Percentiles rank a stretch among this genome's conserved stretches.
Conservation (phyloP, 2,113 vertebrate genomes). For the Isichthys henryi region DNA sequence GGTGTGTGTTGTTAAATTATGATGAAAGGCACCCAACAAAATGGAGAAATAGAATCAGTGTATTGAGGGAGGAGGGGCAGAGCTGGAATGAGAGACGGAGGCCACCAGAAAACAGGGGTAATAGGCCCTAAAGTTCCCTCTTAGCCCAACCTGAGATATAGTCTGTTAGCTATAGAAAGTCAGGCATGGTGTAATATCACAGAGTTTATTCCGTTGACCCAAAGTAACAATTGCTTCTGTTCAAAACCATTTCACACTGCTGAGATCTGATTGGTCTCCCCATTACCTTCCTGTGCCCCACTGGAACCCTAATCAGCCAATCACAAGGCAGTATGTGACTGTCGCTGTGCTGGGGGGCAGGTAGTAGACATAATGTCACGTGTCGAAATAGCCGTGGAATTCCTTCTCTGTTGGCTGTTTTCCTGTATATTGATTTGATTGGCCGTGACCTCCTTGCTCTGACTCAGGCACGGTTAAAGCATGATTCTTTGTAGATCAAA, state of each 20-base stretch:
- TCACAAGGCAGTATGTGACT: not conserved
- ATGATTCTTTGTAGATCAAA: not conserved
- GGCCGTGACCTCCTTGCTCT: constrained; percentile 1
- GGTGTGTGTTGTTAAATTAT: not conserved
- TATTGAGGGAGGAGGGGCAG: not conserved
- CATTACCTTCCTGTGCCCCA: not conserved
- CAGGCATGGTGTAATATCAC: not conserved
- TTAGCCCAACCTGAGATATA: not conserved
- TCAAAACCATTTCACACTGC: not conserved
- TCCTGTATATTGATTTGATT: not conserved
- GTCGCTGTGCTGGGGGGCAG: not conserved
- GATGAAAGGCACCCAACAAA: not conserved
- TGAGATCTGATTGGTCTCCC: not conserved
- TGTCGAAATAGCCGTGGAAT: not conserved
- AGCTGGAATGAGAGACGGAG: not conserved
- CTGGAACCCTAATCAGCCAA: not conserved
- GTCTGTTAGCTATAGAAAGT: not conserved
- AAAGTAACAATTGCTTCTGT: not conserved
- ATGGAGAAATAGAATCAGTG: not conserved
- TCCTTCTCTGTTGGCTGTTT: not conserved
- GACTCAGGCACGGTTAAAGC: not conserved
- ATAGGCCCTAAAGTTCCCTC: not conserved
- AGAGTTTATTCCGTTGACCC: not conserved
- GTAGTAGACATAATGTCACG: not conserved
- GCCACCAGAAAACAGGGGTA: not conserved